Conservation (phyloP, 2,888 invertebrate genomes). For the Drosophila phalerata region DNA sequence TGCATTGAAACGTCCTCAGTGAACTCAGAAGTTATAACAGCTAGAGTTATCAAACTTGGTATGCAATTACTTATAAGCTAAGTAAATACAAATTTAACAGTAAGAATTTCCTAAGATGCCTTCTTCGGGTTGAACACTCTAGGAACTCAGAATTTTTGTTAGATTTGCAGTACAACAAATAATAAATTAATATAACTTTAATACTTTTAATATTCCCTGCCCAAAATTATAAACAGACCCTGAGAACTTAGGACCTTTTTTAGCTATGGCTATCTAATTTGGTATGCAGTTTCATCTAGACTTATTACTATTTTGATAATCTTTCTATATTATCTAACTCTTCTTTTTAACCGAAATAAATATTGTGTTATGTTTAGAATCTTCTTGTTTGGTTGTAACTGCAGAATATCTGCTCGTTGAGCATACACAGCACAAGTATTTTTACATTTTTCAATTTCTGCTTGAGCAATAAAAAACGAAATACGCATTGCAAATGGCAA, state of each 20-base stretch:
- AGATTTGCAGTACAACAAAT: neutral
- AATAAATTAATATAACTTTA: no score
- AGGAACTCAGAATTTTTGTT: neutral
- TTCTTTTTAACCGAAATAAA: neutral
- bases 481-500: conserved; percentile 76
- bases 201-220: no score
- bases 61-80: neutral
- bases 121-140: no score
- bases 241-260: neutral
- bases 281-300: neutral
- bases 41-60: neutral
- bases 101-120: neutral
- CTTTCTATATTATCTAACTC: neutral
- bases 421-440: neutral
- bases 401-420: conserved; percentile 8
- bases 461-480: conserved; percentile 46
- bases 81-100: neutral
- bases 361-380: neutral
- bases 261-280: neutral
- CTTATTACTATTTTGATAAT: no score
- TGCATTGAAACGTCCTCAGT: neutral
- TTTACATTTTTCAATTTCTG: conserved; percentile 51
- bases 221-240: no score
- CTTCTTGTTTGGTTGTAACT: neutral
- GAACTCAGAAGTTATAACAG: neutral